Base-by-base conservation (phyloP, 2,888 invertebrate genomes). In the Archips crataeganus region DNA sequence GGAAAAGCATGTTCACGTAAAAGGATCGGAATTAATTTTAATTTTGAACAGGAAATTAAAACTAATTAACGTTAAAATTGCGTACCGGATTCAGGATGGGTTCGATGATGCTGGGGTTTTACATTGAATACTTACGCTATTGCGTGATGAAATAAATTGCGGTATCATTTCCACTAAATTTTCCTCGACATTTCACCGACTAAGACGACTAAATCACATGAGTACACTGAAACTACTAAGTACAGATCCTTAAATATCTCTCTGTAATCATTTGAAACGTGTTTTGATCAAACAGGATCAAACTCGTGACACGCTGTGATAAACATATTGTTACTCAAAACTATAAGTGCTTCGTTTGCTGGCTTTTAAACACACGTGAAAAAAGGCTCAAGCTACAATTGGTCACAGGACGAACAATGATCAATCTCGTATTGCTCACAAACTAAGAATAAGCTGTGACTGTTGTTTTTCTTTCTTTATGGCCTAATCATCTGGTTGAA, bases 31-130 rank as follows among this genome's bases (percentile, higher is more conserved):
- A 23, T 2, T 13, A 54, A 54, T 54, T 54, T 23, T 8, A 23
- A 54, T 54, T 9, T 54, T 15, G 51, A 54, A 54, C 51, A 54
- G 51, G 23, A 54, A 54, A 54, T 54, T 23, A 15, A 23, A 54
- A 54, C 13, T 23, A 54, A 54, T 54, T 54, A 23, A 54, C 6
- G 2, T 8, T 23, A 15, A 54, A 54, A 54, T 54, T 23, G 23
- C 51, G 15, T 15, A 54, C 15, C 51, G 51, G 15, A 23, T 54
- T 5, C 51, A 23, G 51, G 15, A 54, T 54, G 23, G 15, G 9
- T 15, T 49, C 45, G 15, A 54, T n/a, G 13, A 15, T 9, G 51
- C 6, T 23, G 9, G 15, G 51, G 15, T 54, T 13, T 23, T 15
- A 49, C 6, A 54, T 15, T 54, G 23, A 23, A 9, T 6, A 8